Base-by-base conservation (phyloP, 1,140 invertebrate species). In the Platorchestia sp. region DNA sequence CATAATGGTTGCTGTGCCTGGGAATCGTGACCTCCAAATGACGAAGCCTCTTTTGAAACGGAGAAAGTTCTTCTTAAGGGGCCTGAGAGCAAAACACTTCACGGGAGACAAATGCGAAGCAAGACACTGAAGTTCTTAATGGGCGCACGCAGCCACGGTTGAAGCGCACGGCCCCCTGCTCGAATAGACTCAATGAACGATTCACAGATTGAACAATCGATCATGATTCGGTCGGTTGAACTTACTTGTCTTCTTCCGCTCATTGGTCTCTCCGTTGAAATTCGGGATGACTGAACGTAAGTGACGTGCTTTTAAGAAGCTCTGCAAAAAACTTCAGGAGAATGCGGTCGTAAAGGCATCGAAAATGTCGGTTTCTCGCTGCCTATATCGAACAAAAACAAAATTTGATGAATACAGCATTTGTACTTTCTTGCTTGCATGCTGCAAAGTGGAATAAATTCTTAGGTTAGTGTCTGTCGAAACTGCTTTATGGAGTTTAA, bases 1-100 rank as follows among this genome's bases (percentile, higher is more conserved):
- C 87, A 89, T 41, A 41, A 89, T 89, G 43, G 87, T 42, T 89
- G 87, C 43, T 41, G n/a, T 27, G 43, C 43, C 36, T 10, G 41
- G 27, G 43, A 89, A 89, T 89, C 87, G 87, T 89, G 87, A 42
- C 87, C 87, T 89, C 87, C 14, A 89, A 89, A 89, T 89, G 87
- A 89, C 87, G 87, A 89, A 89, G 87, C 87, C 87, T 89, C 87
- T 89, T 89, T 89, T 89, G 87, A 89, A 89, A 5, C 41, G 87
- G 87, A 89, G 87, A 89, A 89, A 89, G 87, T 89, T 89, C 87
- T 42, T 41, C 87, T 89, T 44, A 19, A 89, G 87, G 43, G 42
- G 87, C 87, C 43, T 19, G 87, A 89, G 87, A 42, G 87, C 87
- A 89, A 89, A 89, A 89, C 87, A 89, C 87, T 89, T 89, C 87